A percentile compares a stretch with the other conserved stretches of the same genome.
Evolutionary conservation across 1,140 invertebrate genomes (phyloP).

Genomic region (Danaus melanippus): DNA sequence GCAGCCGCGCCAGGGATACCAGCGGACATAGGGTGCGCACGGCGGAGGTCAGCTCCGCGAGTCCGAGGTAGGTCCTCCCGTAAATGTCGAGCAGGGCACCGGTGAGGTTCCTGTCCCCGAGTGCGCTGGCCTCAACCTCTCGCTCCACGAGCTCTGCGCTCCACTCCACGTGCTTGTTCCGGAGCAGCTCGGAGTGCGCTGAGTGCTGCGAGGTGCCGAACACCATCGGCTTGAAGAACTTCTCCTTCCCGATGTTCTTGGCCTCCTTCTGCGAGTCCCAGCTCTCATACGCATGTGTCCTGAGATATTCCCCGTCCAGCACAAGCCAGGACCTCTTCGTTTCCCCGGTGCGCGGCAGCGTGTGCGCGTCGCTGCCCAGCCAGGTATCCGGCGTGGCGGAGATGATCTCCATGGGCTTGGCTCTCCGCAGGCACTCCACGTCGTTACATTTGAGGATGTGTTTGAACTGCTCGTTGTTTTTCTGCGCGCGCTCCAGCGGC

Average conservation of each 20-base stretch:
- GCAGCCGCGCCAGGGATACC: slow-evolving; percentile 74
- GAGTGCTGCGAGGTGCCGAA: slow-evolving; percentile 83
- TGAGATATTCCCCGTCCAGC: slow-evolving; percentile 78
- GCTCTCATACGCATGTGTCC: slow-evolving; percentile 75
- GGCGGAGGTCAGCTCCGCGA: slow-evolving; percentile 82
- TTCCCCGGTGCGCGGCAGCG: slow-evolving; percentile 75
- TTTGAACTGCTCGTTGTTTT: slow-evolving; percentile 75
- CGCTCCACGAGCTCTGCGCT: slow-evolving; percentile 75
- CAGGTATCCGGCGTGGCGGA: slow-evolving; percentile 79
- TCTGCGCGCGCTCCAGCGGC: slow-evolving; percentile 74
- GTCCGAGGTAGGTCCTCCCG: slow-evolving; percentile 77
- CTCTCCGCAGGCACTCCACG: slow-evolving; percentile 75
- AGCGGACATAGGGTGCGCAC: slow-evolving; percentile 86
- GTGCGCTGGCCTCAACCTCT: slow-evolving; percentile 76
- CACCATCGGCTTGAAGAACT: slow-evolving; percentile 72
- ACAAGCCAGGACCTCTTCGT: slow-evolving; percentile 82
- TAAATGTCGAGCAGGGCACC: slow-evolving; percentile 76
- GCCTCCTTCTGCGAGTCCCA: slow-evolving; percentile 69
- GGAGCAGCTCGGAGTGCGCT: slow-evolving; percentile 73
- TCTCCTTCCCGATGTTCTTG: slow-evolving; percentile 51
- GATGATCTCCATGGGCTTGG: slow-evolving; percentile 76
- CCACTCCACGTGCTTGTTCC: slow-evolving; percentile 75
- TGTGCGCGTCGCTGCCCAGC: slow-evolving; percentile 70
- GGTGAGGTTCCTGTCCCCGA: slow-evolving; percentile 75
- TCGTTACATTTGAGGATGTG: slow-evolving; percentile 68